phyloP scores from a whole-genome alignment of 2,888 invertebrate species.

The Leptinotarsa tumamoca region DNA sequence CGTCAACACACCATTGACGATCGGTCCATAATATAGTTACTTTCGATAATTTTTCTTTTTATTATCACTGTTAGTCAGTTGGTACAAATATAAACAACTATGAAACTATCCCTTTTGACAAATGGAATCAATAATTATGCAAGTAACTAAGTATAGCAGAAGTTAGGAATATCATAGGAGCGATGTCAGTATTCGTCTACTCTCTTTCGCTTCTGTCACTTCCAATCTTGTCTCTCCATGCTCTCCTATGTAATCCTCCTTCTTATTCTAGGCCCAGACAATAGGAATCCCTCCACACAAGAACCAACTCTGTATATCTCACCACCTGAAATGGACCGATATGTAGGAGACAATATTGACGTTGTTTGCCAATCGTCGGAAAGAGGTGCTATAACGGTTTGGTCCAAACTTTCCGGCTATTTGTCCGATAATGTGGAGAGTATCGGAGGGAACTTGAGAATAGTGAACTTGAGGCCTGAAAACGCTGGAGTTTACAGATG shows the following conservation, averaged over 20 bases:
- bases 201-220: not conserved
- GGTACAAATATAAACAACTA: no score
- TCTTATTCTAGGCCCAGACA: conserved; percentile 34
- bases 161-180: not conserved
- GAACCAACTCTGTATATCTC: conserved; percentile 52
- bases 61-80: no score
- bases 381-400: conserved; percentile 69
- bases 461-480: conserved; percentile 70
- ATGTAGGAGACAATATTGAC: conserved; percentile 73
- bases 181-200: not conserved
- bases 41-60: no score
- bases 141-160: no score
- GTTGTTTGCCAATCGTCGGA: conserved; percentile 74
- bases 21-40: no score
- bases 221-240: not conserved
- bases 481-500: conserved; percentile 80
- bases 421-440: conserved; percentile 73
- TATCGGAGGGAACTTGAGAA: conserved; percentile 70
- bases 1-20: no score
- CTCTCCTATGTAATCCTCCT: not conserved
- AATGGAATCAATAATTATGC: no score
- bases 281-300: conserved; percentile 37
- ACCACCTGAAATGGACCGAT: conserved; percentile 55
- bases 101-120: no score
- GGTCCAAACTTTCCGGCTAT: conserved; percentile 72